Conservation (phyloP, 2,113 vertebrate genomes). For the Emydocephalus ijimae region DNA sequence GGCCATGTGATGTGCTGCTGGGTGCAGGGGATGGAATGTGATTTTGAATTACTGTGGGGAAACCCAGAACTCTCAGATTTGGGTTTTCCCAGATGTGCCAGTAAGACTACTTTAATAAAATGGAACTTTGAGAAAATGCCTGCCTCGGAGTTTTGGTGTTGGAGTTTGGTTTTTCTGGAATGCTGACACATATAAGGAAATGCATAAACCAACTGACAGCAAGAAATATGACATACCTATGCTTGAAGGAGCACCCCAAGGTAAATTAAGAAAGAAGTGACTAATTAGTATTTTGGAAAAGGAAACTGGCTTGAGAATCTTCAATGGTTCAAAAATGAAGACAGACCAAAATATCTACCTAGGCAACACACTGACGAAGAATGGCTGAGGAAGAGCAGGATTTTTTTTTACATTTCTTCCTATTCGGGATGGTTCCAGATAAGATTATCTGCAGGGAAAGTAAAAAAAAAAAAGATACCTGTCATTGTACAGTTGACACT, state of each 20-base stretch:
- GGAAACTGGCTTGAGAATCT: not conserved
- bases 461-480: not conserved
- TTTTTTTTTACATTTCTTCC: not conserved
- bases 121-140: no score
- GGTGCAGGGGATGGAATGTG: no score
- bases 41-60: no score
- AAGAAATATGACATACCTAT: not conserved
- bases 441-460: not conserved
- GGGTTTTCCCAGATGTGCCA: no score
- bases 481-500: not conserved
- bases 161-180: no score
- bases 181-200: not conserved
- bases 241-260: not conserved
- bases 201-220: not conserved
- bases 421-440: not conserved
- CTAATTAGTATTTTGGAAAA: not conserved
- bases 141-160: no score
- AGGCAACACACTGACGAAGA: not conserved
- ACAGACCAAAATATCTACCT: not conserved
- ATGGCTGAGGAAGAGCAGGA: not conserved
- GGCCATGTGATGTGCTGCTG: no score
- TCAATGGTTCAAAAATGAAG: not conserved
- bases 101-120: no score
- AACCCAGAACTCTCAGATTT: no score
- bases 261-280: not conserved